phyloP scores from a whole-genome alignment of 2,113 vertebrate genomes.

The Camarhynchus parvulus region DNA sequence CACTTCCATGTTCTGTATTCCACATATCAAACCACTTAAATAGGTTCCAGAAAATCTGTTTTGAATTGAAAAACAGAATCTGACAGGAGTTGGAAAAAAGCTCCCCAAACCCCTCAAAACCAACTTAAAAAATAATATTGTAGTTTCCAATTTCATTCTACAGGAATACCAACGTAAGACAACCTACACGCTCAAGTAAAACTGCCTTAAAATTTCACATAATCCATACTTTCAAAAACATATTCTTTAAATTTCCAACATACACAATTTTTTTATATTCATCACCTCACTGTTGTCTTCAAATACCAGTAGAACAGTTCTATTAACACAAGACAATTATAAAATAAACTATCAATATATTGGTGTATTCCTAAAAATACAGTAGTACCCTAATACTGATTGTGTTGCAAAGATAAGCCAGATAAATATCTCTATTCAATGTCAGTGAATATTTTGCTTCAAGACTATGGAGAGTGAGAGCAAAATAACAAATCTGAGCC shows the following conservation, averaged over 20 bases:
- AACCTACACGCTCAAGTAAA: background rate
- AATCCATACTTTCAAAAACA: background rate
- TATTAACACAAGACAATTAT: background rate
- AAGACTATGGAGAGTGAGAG: background rate
- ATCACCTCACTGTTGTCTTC: background rate
- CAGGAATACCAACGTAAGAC: background rate
- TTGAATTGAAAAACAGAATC: background rate
- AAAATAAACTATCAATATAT: background rate
- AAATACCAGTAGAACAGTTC: background rate
- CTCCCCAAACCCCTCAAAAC: background rate
- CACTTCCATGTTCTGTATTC: background rate
- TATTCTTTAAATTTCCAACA: background rate
- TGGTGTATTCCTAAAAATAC: background rate
- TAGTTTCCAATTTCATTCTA: background rate
- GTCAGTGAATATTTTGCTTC: background rate
- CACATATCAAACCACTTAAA: background rate
- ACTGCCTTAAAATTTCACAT: background rate
- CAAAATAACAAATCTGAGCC: background rate
- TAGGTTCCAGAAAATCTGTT: background rate
- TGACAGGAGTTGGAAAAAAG: background rate
- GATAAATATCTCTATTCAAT: background rate
- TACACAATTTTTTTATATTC: background rate
- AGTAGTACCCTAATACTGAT: background rate
- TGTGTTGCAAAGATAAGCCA: background rate
- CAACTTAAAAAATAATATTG: background rate